Conservation (phyloP, 35 echinoderm and acorn worm genomes). For the Apostichopus californicus region DNA sequence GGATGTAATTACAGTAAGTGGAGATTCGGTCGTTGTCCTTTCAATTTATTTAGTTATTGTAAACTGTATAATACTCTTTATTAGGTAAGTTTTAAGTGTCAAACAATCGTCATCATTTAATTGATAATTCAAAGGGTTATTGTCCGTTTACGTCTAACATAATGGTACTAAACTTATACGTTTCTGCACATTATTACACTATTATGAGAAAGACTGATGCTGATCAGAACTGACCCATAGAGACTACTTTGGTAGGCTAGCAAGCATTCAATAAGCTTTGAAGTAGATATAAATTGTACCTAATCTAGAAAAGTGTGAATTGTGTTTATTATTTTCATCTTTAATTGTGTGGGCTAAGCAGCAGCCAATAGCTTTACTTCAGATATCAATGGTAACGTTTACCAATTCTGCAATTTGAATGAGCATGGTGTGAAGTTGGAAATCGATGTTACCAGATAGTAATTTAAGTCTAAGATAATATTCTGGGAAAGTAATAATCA, state of each 20-base stretch:
- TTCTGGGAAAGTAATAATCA: no score
- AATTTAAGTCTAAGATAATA: not conserved
- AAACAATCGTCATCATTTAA: no score
- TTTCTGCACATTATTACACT: no score
- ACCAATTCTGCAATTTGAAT: no score
- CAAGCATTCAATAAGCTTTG: not conserved
- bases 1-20: no score
- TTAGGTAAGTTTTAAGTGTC: no score
- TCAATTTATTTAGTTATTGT: no score
- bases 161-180: not conserved
- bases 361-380: not conserved
- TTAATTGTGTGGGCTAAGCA: not conserved
- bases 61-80: no score
- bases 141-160: not conserved
- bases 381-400: not conserved
- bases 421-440: not conserved
- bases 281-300: not conserved
- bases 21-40: no score
- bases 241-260: no score
- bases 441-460: not conserved
- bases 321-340: not conserved
- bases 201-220: not conserved
- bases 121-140: not conserved
- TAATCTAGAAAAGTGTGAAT: not conserved
- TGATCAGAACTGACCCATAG: not conserved